Percentiles rank a stretch among this genome's conserved stretches.
Conservation (phyloP, 2,888 invertebrate species). For the Noctua fimbriata region DNA sequence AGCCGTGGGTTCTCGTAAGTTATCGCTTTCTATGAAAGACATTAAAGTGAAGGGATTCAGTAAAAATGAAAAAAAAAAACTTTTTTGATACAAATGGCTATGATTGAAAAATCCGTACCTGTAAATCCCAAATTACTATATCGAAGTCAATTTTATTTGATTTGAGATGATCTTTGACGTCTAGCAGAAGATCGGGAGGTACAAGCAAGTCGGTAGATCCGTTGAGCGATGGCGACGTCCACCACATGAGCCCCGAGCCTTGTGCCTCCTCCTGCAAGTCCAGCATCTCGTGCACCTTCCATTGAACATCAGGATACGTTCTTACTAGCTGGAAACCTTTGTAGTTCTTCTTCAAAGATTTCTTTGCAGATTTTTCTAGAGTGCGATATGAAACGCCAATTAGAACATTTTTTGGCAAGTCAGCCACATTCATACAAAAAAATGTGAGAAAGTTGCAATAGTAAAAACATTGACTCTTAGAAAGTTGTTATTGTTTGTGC, state of each 20-base stretch:
- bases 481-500: slow-evolving; percentile 64
- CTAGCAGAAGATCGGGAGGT: slow-evolving; percentile 91
- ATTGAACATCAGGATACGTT: slow-evolving; percentile 82
- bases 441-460: slow-evolving; percentile 46
- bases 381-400: slow-evolving; percentile 43
- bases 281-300: slow-evolving; percentile 86
- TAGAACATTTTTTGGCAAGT: slow-evolving; percentile 36
- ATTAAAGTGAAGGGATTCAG: slow-evolving; percentile 24
- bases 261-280: slow-evolving; percentile 88
- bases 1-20: slow-evolving; percentile 92
- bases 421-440: slow-evolving; percentile 30
- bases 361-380: slow-evolving; percentile 81
- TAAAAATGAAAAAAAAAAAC: neutral
- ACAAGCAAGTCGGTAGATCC: slow-evolving; percentile 93
- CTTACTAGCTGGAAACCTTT: slow-evolving; percentile 90
- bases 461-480: slow-evolving; percentile 59
- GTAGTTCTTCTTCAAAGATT: slow-evolving; percentile 86
- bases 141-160: slow-evolving; percentile 91
- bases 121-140: slow-evolving; percentile 93
- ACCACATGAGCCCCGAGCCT: slow-evolving; percentile 88
- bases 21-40: slow-evolving; percentile 90
- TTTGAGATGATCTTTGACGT: slow-evolving; percentile 91
- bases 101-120: slow-evolving; percentile 82
- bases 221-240: slow-evolving; percentile 86
- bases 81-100: neutral